These are phyloP conservation scores for Choristoneura fumiferana DNA, from an alignment of 1,140 invertebrate species.

Conservation along the genomic window DNA sequence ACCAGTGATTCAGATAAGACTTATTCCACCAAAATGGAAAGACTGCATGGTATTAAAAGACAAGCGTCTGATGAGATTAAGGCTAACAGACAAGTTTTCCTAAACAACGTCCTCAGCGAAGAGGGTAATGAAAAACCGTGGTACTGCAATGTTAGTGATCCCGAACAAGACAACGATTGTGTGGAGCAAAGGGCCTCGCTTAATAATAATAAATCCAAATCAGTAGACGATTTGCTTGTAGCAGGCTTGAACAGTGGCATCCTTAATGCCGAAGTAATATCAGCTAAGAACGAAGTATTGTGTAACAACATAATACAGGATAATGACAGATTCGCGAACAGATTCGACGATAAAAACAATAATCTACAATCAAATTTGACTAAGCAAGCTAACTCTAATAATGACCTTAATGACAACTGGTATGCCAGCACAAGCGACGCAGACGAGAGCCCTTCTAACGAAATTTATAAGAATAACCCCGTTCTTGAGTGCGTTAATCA, in stretches of 20 bases:
- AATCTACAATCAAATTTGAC: constrained; percentile 59
- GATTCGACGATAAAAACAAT: constrained; percentile 58
- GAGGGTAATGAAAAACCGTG: constrained; percentile 69
- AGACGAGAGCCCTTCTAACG: constrained; percentile 82
- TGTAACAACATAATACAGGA: constrained; percentile 55
- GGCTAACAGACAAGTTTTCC: constrained; percentile 63
- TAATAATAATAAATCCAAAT: constrained; percentile 58
- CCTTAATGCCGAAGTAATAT: constrained; percentile 58
- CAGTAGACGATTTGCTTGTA: constrained; percentile 61
- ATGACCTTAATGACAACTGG: constrained; percentile 83
- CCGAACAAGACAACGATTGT: constrained; percentile 68
- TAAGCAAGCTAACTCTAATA: constrained; percentile 44
- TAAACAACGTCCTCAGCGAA: constrained; percentile 65
- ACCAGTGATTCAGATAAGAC: constrained; percentile 66
- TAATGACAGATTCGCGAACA: constrained; percentile 39
- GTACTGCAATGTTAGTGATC: constrained; percentile 75
- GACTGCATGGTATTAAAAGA: constrained; percentile 70
- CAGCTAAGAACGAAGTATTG: constrained; percentile 68
- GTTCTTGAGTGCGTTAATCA: constrained; percentile 88
- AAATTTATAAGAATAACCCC: constrained; percentile 85
- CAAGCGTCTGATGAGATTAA: constrained; percentile 71
- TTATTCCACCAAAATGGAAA: constrained; percentile 72
- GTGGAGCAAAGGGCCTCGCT: constrained; percentile 56
- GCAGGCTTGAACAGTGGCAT: constrained; percentile 48
- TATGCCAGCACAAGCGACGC: constrained; percentile 84